Evolutionary conservation across 2,888 invertebrate genomes (phyloP).

Genomic region (Endotricha flammealis): DNA sequence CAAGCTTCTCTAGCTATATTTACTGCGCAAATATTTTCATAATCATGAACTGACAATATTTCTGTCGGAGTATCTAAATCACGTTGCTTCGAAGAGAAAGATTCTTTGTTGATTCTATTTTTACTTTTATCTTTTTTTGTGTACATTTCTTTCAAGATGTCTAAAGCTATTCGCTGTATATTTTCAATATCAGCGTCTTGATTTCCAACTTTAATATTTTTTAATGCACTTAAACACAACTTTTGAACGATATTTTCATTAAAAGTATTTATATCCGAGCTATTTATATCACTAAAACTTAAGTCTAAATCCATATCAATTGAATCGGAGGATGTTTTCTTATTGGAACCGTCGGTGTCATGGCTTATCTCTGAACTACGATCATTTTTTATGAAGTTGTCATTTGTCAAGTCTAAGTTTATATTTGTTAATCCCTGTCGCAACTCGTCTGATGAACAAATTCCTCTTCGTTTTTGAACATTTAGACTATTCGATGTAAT

Average conservation of each 20-base stretch:
- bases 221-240: conserved; percentile 69
- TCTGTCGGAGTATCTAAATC: conserved; percentile 77
- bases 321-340: conserved; percentile 73
- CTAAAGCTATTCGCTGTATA: conserved; percentile 73
- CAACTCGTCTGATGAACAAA: conserved; percentile 75
- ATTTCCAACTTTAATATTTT: conserved; percentile 75
- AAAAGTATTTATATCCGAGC: conserved; percentile 74
- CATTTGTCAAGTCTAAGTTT: conserved; percentile 49
- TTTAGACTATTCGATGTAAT: conserved; percentile 62
- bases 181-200: conserved; percentile 76
- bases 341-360: conserved; percentile 66
- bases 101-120: conserved; percentile 43
- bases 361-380: conserved; percentile 65
- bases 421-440: conserved; percentile 58
- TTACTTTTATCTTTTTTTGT: conserved; percentile 68
- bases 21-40: conserved; percentile 81
- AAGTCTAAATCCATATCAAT: conserved; percentile 75
- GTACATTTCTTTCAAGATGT: conserved; percentile 75
- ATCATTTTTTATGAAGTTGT: conserved; percentile 56
- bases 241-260: conserved; percentile 77
- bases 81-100: conserved; percentile 58
- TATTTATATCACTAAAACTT: conserved; percentile 75
- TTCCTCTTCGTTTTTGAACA: conserved; percentile 75
- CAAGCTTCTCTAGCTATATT: conserved; percentile 81
- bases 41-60: conserved; percentile 80